Evolutionary conservation across 2,797 vertebrate genomes (phyloP).

Genomic region (Buceros bicornis): DNA sequence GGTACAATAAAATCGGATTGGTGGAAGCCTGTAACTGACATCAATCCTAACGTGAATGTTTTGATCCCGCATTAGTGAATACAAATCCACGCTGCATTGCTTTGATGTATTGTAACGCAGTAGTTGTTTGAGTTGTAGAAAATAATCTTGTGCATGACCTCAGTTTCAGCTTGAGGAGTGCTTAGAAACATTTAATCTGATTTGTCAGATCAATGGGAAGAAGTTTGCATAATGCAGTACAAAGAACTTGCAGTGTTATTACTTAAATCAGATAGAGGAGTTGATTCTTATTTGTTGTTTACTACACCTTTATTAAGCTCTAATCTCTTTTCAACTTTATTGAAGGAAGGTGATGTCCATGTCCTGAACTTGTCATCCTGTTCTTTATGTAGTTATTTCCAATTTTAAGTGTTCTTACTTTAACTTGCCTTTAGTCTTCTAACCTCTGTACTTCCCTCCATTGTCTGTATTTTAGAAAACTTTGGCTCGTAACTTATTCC

Average conservation of each 20-base stretch:
- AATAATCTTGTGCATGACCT: not conserved
- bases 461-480: not conserved
- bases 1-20: not conserved
- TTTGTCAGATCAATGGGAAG: slow-evolving; percentile 18
- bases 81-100: not conserved
- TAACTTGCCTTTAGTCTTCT: not conserved
- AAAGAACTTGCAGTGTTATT: not conserved
- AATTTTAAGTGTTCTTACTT: not conserved
- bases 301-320: not conserved
- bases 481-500: not conserved
- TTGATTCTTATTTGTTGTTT: slow-evolving; percentile 11
- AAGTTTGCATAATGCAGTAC: slow-evolving; percentile 26
- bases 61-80: not conserved
- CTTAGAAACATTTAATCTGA: slow-evolving; percentile 46
- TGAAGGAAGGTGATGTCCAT: not conserved
- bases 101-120: not conserved
- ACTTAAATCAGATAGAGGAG: not conserved
- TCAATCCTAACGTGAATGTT: not conserved
- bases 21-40: not conserved
- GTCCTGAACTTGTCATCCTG: not conserved
- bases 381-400: not conserved
- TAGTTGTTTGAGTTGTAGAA: not conserved
- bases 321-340: not conserved
- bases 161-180: not conserved
- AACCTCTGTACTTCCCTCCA: not conserved